Base-by-base conservation (phyloP, 2,113 vertebrate species). In the Aegithalos caudatus region DNA sequence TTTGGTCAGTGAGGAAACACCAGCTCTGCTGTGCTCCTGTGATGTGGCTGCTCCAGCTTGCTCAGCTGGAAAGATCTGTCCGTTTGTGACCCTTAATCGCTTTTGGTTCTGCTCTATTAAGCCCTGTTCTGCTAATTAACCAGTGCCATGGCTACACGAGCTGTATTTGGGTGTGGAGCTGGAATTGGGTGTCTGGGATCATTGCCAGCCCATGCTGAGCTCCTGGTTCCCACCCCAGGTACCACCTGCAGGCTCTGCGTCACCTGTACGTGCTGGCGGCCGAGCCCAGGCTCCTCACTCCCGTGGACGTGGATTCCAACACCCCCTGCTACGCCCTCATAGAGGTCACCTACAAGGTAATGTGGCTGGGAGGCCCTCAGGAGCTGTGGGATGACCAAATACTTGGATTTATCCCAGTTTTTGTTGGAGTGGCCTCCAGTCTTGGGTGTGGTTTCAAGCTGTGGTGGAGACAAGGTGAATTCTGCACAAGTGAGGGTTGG, bases 291-390 rank as follows among this genome's bases (percentile, higher is more conserved):
- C 98, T 99, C 29, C 97, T 99, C 21, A 99, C 99, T 3, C 99
- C 99, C 0, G 98, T 99, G 67, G 99, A 99, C 3, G 99, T 99
- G 86, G 99, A 99, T 87, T 98, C 99, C 8, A 98, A 99, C 88
- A 98, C 98, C 5, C 99, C 99, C 25, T 99, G 99, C 93, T 99
- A 99, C 1, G 98, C 99, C 4, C 98, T 99, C 45, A 95, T 99
- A n/a, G 99, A 99, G 81, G 99, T 99, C 73, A 99, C 99, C 7
- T 99, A 99, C 86, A 99, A 99, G 99, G 99, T 99, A 96, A 51
- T 0, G 14, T 37, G 57, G 50, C 62, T 31, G 48, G 44, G 27
- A 38, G 29, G 47, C 48, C 65, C 56, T 28, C 21, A 45, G 74
- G 50, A 40, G 54, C 22, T 50, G 47, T n/a, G 82, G 90, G 77